phyloP scores from a whole-genome alignment of 2,113 vertebrate genomes.

The Prinia subflava region DNA sequence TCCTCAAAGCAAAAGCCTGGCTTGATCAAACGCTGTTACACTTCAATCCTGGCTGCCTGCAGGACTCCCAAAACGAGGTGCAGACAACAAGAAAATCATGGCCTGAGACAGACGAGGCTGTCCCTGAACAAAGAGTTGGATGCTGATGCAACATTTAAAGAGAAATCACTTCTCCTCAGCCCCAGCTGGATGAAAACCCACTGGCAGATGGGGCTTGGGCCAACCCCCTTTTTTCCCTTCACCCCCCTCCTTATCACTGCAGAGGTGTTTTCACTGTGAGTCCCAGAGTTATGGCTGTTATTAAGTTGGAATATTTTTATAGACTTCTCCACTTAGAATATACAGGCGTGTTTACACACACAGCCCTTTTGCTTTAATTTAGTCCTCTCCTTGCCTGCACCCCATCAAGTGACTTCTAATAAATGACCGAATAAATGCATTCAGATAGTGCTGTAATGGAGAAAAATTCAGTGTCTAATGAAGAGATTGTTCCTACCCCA shows the following conservation, averaged over 20 bases:
- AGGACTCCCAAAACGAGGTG: constrained; percentile 22
- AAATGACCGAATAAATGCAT: constrained; percentile 43
- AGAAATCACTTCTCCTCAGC: neutral
- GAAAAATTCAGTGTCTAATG: constrained; percentile 58
- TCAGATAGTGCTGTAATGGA: constrained; percentile 50
- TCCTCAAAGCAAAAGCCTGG: neutral
- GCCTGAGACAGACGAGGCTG: neutral
- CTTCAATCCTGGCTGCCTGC: constrained; percentile 28
- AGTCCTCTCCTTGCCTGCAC: neutral
- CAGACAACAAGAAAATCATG: neutral
- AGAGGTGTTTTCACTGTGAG: neutral
- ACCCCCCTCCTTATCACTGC: neutral
- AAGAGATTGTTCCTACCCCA: constrained; percentile 20
- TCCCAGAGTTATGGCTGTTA: neutral
- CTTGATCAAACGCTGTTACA: neutral
- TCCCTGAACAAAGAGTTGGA: neutral
- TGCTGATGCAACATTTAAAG: neutral
- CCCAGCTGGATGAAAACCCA: neutral
- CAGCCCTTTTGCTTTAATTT: neutral
- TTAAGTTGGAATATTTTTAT: constrained; percentile 23
- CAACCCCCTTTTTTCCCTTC: neutral
- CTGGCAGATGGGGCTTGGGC: neutral
- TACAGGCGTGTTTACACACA: neutral
- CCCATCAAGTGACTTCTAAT: constrained; percentile 28
- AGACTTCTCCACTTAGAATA: neutral